phyloP scores from a whole-genome alignment of 2,113 vertebrate species.

The Oceanites oceanicus region DNA sequence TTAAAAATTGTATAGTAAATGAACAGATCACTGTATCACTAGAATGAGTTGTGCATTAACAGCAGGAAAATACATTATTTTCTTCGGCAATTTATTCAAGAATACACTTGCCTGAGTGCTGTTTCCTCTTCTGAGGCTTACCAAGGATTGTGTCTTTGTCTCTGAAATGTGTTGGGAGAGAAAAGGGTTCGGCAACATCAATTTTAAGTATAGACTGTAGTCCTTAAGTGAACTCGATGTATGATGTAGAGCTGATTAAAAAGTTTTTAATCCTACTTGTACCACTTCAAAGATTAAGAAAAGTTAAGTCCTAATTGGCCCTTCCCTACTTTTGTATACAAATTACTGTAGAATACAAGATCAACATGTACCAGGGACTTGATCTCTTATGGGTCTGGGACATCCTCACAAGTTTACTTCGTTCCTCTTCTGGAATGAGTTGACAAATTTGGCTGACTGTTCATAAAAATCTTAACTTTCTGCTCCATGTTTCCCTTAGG shows the following conservation, averaged over 20 bases:
- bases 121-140: not conserved
- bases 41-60: not conserved
- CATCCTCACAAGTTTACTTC: not conserved
- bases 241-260: not conserved
- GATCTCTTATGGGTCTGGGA: not conserved
- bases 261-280: not conserved
- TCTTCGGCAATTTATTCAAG: not conserved
- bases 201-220: not conserved
- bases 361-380: not conserved
- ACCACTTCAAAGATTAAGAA: not conserved
- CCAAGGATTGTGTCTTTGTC: not conserved
- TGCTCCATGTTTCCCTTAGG: not conserved
- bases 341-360: not conserved
- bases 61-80: not conserved
- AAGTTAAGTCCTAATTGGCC: not conserved
- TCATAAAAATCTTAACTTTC: not conserved
- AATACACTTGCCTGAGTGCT: not conserved
- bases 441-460: not conserved
- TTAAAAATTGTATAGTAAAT: not conserved
- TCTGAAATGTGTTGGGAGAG: not conserved
- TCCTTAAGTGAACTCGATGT: not conserved
- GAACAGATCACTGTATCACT: not conserved
- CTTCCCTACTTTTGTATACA: not conserved
- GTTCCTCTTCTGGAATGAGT: not conserved
- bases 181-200: not conserved